Conservation (phyloP, 1,140 invertebrate genomes). For the Drosophila kurseongensis region DNA sequence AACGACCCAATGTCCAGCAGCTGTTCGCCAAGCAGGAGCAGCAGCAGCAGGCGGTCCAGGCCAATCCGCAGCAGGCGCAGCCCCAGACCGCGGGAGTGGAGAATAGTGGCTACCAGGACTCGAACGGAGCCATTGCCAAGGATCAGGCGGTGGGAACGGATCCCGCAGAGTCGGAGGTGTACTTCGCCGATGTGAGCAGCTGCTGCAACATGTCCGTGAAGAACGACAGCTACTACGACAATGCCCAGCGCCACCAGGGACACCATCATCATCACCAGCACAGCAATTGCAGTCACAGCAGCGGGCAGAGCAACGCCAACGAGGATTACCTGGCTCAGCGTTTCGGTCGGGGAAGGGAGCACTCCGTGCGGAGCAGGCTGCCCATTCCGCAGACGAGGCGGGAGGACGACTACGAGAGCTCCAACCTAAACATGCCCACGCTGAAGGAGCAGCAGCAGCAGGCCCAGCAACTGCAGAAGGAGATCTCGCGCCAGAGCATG, state of each 20-base stretch:
- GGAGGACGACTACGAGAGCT: conserved; percentile 75
- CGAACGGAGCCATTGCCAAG: conserved; percentile 67
- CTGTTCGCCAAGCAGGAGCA: conserved; percentile 77
- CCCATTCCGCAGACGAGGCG: conserved; percentile 86
- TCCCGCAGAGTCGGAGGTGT: conserved; percentile 91
- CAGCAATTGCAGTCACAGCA: conserved; percentile 72
- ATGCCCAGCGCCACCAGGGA: conserved; percentile 59
- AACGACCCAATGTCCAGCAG: conserved; percentile 85
- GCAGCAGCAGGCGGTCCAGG: conserved; percentile 24
- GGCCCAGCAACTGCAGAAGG: conserved; percentile 85
- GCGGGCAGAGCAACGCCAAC: conserved; percentile 56
- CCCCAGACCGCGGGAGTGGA: conserved; percentile 64
- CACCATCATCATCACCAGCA: conserved; percentile 62
- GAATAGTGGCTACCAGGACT: conserved; percentile 79
- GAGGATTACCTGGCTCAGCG: conserved; percentile 86
- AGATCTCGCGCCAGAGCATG: conserved; percentile 86
- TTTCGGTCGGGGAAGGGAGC: conserved; percentile 85
- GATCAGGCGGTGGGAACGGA: conserved; percentile 72
- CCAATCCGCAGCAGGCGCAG: conserved; percentile 21
- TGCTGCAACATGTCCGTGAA: conserved; percentile 91
- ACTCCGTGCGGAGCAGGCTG: conserved; percentile 86
- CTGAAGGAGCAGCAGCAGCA: conserved; percentile 63
- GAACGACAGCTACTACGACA: conserved; percentile 85
- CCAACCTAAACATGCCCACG: conserved; percentile 68
- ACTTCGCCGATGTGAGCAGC: conserved; percentile 94